Evolutionary conservation across 2,797 vertebrate genomes (phyloP), one percentile per base, ranked within the genome.

Genomic region (Ptychadena robeensis): DNA sequence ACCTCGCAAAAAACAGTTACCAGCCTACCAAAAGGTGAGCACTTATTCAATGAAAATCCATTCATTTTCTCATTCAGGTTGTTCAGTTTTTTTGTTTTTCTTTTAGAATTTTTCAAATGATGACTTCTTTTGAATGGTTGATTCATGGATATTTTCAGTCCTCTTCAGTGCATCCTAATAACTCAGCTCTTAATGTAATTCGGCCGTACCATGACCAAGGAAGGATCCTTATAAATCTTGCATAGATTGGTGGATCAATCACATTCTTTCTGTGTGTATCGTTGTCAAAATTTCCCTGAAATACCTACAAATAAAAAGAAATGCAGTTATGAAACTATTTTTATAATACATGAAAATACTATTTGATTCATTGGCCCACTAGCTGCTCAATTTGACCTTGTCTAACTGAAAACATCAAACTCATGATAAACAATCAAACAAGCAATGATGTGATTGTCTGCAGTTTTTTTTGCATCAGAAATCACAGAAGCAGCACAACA

Each of bases 261-360:
- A 98, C 96, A 0, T 99, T 99, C 95, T 99, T 99, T 90, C 98
- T 96, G 95, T 99, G 98, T 0, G 97, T 99, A 89, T 99, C 98
- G 0, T 99, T 99, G 94, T 99, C 98, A 77, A 99, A 99, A 89
- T 99, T 99, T 65, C 98, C 97, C 89, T 99, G 98, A 93, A 99
- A 99, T 66, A 99, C 97, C 98, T 99, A 88, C 0, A 8, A 79
- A 69, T n/a, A 83, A 53, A 28, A 86, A 3, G 34, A 67, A 15
- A 31, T 61, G 18, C 18, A 6, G 6, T n/a, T n/a, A n/a, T n/a
- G n/a, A n/a, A n/a, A n/a, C n/a, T n/a, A n/a, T n/a, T n/a, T n/a
- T n/a, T n/a, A n/a, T n/a, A n/a, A n/a, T n/a, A n/a, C n/a, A n/a
- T n/a, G n/a, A n/a, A n/a, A 12, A 12, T 44, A 12, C 12, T 69